Base-by-base conservation (phyloP, 2,113 vertebrate species). In the Halcyon malimbica region DNA sequence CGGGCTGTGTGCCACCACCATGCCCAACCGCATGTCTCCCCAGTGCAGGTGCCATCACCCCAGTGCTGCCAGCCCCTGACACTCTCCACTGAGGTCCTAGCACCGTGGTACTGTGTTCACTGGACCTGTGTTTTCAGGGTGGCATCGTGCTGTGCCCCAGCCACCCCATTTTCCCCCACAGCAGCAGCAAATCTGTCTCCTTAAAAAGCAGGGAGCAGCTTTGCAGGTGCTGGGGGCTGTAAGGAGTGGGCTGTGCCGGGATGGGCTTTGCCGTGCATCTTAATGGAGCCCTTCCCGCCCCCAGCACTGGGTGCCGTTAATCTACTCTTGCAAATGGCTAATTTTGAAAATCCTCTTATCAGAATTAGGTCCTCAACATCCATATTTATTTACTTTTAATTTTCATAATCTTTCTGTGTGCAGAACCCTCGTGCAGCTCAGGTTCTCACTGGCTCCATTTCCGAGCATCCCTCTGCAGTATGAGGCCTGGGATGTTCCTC, bases 341-440 rank as follows among this genome's bases (percentile, higher is more conserved):
- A 98, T 98, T 98, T 97, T 95, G 96, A 98, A 98, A 98, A 98
- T 98, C 98, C 97, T 96, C 98, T 98, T 98, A 98, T 97, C 97
- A 98, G 97, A 98, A 98, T 97, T 98, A 97, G 97, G 97, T 96
- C 96, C 96, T 97, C 96, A 94, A 70, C 98, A 97, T 98, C 96
- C 97, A 94, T 97, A 97, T 97, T 98, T 98, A 98, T 98, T 98
- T 98, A 98, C 96, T 97, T 98, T 97, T 80, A 94, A 97, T 98
- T 98, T 97, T 97, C 96, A 95, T 97, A 96, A 96, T 96, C 97
- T 97, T 91, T 63, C 83, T 67, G 44, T 68, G 19, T 29, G 68
- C 25, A 9, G 48, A 71, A 53, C 70, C 64, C 68, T 80, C 17
- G 2, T 78, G 56, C 37, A 57, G 78, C 89, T 94, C 84, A 77